Conservation (phyloP, 2,888 invertebrate species). For the Lapara coniferarum region DNA sequence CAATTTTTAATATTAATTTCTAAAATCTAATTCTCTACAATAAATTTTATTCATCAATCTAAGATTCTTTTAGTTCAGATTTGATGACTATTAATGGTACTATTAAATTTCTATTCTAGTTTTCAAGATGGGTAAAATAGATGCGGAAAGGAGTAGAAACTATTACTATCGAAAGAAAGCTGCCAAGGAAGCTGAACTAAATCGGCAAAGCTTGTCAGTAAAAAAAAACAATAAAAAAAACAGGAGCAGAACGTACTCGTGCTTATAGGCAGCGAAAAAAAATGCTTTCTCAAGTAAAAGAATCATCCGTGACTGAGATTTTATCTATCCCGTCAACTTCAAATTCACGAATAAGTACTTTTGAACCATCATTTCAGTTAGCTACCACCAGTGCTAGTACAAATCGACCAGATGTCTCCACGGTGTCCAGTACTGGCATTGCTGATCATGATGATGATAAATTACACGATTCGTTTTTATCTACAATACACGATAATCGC, state of each 20-base stretch:
- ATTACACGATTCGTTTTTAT: constrained; percentile 30
- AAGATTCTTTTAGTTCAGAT: too few species aligned
- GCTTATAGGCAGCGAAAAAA: constrained; percentile 35
- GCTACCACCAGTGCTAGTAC: constrained; percentile 33
- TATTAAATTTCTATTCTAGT: constrained; percentile 35
- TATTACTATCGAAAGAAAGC: constrained; percentile 34
- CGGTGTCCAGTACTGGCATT: constrained; percentile 32
- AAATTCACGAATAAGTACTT: constrained; percentile 35
- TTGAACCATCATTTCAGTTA: constrained; percentile 36
- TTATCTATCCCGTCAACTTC: constrained; percentile 35
- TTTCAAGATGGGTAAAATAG: constrained; percentile 34
- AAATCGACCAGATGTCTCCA: constrained; percentile 33
- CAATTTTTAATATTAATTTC: too few species aligned
- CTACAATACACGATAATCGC: constrained; percentile 26
- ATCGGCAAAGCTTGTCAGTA: constrained; percentile 35
- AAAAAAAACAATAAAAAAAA: constrained; percentile 33
- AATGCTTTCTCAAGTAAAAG: constrained; percentile 34
- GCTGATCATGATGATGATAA: constrained; percentile 31
- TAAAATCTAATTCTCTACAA: too few species aligned
- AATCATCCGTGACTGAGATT: constrained; percentile 34
- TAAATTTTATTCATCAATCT: too few species aligned
- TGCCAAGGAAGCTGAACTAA: constrained; percentile 35
- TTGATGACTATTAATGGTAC: constrained; percentile 33
- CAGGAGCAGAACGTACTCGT: constrained; percentile 34
- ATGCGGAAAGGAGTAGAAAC: constrained; percentile 33